Evolutionary conservation across 1,140 invertebrate species (phyloP), one percentile per base, ranked within the genome.

Genomic region (Tribolium madens): DNA sequence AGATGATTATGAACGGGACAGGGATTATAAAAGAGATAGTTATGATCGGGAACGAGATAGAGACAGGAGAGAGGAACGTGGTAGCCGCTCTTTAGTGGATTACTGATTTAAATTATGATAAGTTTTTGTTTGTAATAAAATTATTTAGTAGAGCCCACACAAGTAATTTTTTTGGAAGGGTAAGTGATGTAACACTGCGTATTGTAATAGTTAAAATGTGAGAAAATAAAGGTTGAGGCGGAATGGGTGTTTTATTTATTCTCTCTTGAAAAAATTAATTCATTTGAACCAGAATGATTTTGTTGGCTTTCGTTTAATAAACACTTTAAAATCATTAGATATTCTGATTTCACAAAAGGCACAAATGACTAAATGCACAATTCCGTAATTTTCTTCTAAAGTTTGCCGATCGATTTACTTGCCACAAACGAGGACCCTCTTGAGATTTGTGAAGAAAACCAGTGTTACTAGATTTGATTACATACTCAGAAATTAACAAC

Each of bases 11-110:
- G 72, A 71, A 10, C 60, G 80, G 13, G 78, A 81, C 42, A 79
- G 80, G 46, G 79, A 80, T 60, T 50, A 76, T 0, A 78, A 79
- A 60, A 79, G 78, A 46, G 75, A 81, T 6, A 69, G 74, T 14
- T 78, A 78, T 48, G 79, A 80, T 64, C 15, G 75, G 17, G 33
- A 75, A 73, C 47, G 46, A 33, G 70, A 60, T 46, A 75, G 70
- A 14, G 69, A 70, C 17, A 68, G 57, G 31, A 60, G 48, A 70
- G 26, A 36, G 17, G 60, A 69, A 48, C 50, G 75, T 50, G 26
- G n/a, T 69, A 64, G 75, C 13, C 71, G 74, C 46, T 78, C 81
- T 69, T 78, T 81, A 50, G 80, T 81, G 21, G 80, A 81, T 75
- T 81, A 81, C 74, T 81, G 53, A 78, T 70, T 46, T 64, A 26